Base-by-base conservation (phyloP, 2,113 vertebrate species). In the Cyphomyrus discorhynchus region DNA sequence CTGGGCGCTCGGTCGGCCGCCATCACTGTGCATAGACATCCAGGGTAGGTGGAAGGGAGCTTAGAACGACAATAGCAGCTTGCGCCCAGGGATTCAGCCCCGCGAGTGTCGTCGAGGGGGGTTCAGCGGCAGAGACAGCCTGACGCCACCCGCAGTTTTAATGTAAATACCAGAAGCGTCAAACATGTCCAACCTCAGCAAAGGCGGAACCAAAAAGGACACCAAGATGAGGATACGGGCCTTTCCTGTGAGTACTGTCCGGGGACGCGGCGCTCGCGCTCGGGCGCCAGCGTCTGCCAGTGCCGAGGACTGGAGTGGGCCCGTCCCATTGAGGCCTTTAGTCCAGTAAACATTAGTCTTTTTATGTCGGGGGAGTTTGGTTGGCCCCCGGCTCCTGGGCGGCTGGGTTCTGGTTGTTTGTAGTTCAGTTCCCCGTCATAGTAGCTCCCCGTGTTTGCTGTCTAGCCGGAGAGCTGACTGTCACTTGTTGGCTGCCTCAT, bases 191-290 rank as follows among this genome's bases (percentile, higher is more conserved):
- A 98, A 98, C 96, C 97, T 98, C 95, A 98, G 97, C 96, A 98
- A 98, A 97, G 97, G 97, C 95, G 97, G 97, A 94, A 97, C 97
- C 96, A 97, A 98, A 96, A 99, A 98, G 96, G 98, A 99, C 96
- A 99, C 98, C 97, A 99, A 99, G 96, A 99, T 99, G 98, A 96
- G 98, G 97, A 99, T 99, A 97, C 96, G 98, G 95, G 98, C 98
- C 94, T 99, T 99, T 97, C 98, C 98, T 96, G 97, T 98, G 95
- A 99, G 98, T 97, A 91, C 91, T 90, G 89, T 5, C 93, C 94
- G 94, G 92, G 84, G 74, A 92, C 90, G 66, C 88, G 90, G 91
- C 92, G 85, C 52, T 89, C 93, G 1, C 13, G 56, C 89, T 58
- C 94, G 42, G 21, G 84, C 13, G 90, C n/a, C 66, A 35, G 17